Percentiles rank a stretch among this genome's conserved stretches.
Evolutionary conservation across 2,113 vertebrate genomes (phyloP).

Genomic region (Gambusia affinis): DNA sequence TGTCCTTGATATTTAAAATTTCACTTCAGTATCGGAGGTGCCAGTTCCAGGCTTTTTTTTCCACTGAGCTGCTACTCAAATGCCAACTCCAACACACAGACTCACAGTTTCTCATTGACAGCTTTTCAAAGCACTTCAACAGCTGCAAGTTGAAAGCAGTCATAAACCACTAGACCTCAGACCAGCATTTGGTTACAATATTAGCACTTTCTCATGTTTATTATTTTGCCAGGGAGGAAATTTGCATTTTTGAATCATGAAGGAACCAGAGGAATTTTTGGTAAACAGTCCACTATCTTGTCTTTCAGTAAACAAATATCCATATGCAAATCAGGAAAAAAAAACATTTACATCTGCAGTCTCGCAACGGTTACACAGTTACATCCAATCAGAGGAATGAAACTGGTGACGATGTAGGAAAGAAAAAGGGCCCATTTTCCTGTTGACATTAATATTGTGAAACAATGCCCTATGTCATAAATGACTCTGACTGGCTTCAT

Average conservation of each 20-base stretch:
- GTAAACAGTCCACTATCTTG: not conserved
- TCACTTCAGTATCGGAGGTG: not conserved
- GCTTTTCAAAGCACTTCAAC: constrained; percentile 67
- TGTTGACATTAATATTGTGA: not conserved
- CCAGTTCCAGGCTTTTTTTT: constrained; percentile 27
- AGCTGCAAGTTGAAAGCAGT: constrained; percentile 49
- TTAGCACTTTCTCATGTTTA: not conserved
- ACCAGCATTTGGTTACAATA: not conserved
- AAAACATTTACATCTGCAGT: not conserved
- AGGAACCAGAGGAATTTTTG: not conserved
- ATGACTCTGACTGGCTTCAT: not conserved
- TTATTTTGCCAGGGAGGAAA: constrained; percentile 3
- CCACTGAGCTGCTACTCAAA: constrained; percentile 16
- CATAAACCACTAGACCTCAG: constrained; percentile 29
- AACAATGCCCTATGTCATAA: not conserved
- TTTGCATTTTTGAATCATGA: constrained; percentile 11
- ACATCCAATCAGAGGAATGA: not conserved
- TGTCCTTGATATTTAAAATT: not conserved
- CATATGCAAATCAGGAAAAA: not conserved
- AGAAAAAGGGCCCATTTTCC: not conserved
- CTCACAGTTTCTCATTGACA: constrained; percentile 32
- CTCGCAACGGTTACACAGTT: not conserved
- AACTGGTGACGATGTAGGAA: not conserved
- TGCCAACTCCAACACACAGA: constrained; percentile 48
- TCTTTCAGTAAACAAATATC: not conserved